Evolutionary conservation across 1,140 invertebrate species (phyloP), one percentile per base, ranked within the genome.

Genomic region (Lordiphosa clarofinis): DNA sequence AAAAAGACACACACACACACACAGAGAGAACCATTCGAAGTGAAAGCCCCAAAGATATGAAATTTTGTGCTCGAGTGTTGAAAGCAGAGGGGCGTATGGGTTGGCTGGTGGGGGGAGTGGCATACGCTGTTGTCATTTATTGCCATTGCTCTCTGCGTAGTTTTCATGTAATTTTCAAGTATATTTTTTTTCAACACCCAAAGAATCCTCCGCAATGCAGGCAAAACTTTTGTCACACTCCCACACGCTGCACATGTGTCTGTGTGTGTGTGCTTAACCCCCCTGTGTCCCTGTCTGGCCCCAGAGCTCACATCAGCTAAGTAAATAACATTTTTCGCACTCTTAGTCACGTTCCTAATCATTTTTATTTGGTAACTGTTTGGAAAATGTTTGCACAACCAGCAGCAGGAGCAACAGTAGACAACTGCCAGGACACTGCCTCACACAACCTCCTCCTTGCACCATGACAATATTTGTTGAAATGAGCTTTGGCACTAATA

Each of bases 311-410:
- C 73, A 78, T 76, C 73, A 78, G 73, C 64, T 78, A 76, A 78
- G 73, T 78, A 78, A 78, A 78, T 78, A 78, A 78, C 73, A 76
- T 78, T 78, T 78, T 78, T 78, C 73, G 73, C 73, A 78, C 73
- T 78, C 73, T 78, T 78, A 78, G 73, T 78, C 73, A 78, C 73
- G 73, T 78, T 78, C 73, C 73, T 78, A 78, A 78, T 78, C 73
- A 78, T 78, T 78, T 78, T 78, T 78, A 78, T 78, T 78, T 78
- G 73, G 73, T 78, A 76, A 76, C 73, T 76, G 73, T 75, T 76
- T 76, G 73, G 73, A 76, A 76, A 78, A 72, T 76, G 73, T 78
- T 78, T 78, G 73, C 68, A 71, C 68, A 67, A 24, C 63, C 64
- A 57, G 58, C 54, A 67, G 53, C 28, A 71, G 56, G n/a, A 56